phyloP scores from a whole-genome alignment of 2,888 invertebrate species.

The Tenthredo amoena region DNA sequence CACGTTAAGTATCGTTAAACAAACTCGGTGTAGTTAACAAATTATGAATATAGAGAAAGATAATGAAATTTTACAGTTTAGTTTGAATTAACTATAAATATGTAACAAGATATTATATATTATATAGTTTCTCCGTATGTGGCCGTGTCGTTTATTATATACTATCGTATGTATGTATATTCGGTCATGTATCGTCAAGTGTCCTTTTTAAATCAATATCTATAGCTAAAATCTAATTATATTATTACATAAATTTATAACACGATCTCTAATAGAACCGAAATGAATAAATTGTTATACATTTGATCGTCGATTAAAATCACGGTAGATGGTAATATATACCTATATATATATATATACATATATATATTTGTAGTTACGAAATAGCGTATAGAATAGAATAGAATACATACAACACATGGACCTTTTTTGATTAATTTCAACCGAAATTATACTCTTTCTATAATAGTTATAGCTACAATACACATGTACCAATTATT shows the following conservation, averaged over 20 bases:
- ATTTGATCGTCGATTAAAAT: background rate
- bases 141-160: background rate
- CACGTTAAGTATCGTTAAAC: constrained; percentile 16
- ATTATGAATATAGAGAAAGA: constrained; percentile 19
- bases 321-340: background rate
- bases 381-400: background rate
- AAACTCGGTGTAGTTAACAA: background rate
- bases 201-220: constrained; percentile 4
- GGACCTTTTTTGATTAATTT: constrained; percentile 28
- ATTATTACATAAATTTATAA: background rate
- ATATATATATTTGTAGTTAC: background rate
- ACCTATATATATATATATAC: background rate
- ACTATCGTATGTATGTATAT: background rate
- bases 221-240: constrained; percentile 10
- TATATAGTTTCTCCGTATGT: background rate
- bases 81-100: constrained; percentile 23
- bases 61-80: background rate
- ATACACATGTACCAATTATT: background rate
- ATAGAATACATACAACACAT: background rate
- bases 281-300: background rate
- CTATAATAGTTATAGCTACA: constrained; percentile 10
- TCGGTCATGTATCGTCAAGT: constrained; percentile 11
- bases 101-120: constrained; percentile 27
- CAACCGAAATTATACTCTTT: constrained; percentile 3
- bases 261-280: background rate